Evolutionary conservation across 2,113 vertebrate genomes (phyloP), one percentile per base, ranked within the genome.

Genomic region (Stegostoma tigrinum): DNA sequence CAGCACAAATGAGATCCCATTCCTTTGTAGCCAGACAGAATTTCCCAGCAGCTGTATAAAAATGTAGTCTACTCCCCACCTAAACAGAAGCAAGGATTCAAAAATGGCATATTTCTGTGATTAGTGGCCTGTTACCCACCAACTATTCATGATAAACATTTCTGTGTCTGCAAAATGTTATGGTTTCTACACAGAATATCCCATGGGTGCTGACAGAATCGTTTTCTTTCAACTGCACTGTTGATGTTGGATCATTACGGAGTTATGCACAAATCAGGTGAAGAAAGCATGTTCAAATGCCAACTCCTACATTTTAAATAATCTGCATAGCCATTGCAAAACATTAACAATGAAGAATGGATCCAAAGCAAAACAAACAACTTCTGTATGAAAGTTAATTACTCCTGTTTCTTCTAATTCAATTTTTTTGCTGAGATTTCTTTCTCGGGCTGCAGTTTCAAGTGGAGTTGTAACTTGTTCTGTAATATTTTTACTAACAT

Each of bases 161-260:
- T 70, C 93, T 95, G 38, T 95, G 93, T 95, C 93, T 70, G 93
- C 93, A 68, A 70, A 95, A 95, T 95, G 93, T 95, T 95, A 95
- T 70, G 67, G 67, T 68, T 95, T 95, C 67, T 48, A 95, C 67
- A 14, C 67, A 72, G 67, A 42, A 45, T 95, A 95, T 95, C 67
- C 93, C 93, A 27, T 95, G 93, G 93, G 67, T 95, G 67, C 93
- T 95, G 93, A 95, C 93, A 95, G 93, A 95, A 72, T 72, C 93
- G 48, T 95, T 95, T 72, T 95, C 67, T 95, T 95, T 70, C 38
- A 95, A 95, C 93, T 17, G 67, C 10, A 30, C 67, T 95, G 93
- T 95, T 95, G 93, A 95, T 95, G 64, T 95, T 95, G 93, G 93
- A 95, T 95, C 93, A 70, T 95, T 68, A 48, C 7, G n/a, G 38